Base-by-base conservation (phyloP, 64 coral and sea anemone species). In the Actinia tenebrosa region DNA sequence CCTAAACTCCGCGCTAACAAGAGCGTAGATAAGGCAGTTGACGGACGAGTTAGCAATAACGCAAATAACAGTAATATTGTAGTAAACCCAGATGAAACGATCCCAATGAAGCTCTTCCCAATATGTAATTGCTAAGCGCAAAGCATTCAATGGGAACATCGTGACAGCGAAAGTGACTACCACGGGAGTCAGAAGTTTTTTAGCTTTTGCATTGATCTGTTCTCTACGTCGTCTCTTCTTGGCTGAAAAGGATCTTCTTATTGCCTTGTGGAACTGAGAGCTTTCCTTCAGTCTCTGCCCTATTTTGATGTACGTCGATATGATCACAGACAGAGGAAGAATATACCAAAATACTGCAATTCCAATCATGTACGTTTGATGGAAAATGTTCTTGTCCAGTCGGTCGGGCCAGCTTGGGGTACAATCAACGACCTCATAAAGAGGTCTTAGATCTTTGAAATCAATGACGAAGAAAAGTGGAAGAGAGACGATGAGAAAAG, bases 171-270 rank as follows among this genome's bases (percentile, higher is more conserved):
- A 95, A 23, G 90, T 79, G 9, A 95, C 84, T 3, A 95, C 90
- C 16, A 95, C 87, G 7, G 94, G 94, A 3, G 78, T 95, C 53
- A 95, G 92, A 86, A 95, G 88, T 56, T 83, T 87, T 62, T 95
- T 91, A 16, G 94, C 94, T 85, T 87, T 92, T 27, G 58, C 87
- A 42, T 95, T 95, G 88, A 64, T 72, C 79, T 52, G 83, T 64
- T 20, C 94, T 86, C 30, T 64, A 68, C 23, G 66, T 83, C 60
- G 87, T 64, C 8, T 75, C 53, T 50, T 45, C 61, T 19, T 58
- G 25, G 10, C 80, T 9, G 42, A 14, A 26, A 63, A 53, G 64
- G 50, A 19, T 16, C 79, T 10, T 16, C 68, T 43, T 72, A 92
- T 89, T 0, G 84, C 63, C 23, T 60, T 92, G 60, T 89, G 91